Percentiles rank a stretch among this genome's conserved stretches.
Evolutionary conservation across 2,113 vertebrate genomes (phyloP).

Genomic region (Mus pahari): DNA sequence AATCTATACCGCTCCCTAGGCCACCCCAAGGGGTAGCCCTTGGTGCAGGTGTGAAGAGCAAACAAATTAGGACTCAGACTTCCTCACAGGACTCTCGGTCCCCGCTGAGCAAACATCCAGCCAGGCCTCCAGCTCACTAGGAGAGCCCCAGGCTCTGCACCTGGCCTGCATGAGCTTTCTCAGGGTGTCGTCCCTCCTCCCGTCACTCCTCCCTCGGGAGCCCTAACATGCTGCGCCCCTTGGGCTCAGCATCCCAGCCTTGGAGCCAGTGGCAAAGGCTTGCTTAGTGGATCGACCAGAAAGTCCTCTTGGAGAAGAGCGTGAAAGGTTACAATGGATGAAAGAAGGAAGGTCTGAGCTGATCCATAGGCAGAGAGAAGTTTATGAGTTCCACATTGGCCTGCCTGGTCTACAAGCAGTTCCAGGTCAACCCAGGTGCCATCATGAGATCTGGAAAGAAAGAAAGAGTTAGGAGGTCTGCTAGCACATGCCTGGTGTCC

Average conservation of each 20-base stretch:
- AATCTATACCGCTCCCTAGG: background rate
- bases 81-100: conserved; percentile 74
- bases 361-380: background rate
- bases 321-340: background rate
- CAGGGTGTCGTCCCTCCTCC: too few species aligned
- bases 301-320: background rate
- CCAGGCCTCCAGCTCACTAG: background rate
- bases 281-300: background rate
- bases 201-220: background rate
- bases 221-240: background rate
- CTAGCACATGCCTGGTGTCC: background rate
- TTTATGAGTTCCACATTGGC: background rate
- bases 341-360: background rate
- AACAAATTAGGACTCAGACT: conserved; percentile 76
- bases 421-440: background rate
- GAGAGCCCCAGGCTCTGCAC: conserved; percentile 43
- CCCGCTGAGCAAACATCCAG: conserved; percentile 65
- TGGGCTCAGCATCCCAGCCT: background rate
- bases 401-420: background rate
- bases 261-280: background rate
- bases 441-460: background rate
- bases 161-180: conserved; percentile 58
- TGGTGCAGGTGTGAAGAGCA: conserved; percentile 75
- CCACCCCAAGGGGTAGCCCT: conserved; percentile 48
- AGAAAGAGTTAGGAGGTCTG: background rate